Evolutionary conservation across 2,113 vertebrate species (phyloP).

Genomic region (Calyptommatus sinebrachiatus): DNA sequence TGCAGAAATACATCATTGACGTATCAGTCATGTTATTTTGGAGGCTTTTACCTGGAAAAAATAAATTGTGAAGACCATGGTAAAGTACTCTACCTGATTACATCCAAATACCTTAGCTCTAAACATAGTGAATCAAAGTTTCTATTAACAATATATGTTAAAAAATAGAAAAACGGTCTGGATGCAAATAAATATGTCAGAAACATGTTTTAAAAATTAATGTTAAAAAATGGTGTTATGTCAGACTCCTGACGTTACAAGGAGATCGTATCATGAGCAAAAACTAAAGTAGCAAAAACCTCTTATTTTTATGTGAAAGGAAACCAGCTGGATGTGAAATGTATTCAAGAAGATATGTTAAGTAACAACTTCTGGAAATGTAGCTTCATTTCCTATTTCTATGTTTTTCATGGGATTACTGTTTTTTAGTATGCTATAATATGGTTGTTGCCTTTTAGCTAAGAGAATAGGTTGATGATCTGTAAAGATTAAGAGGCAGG

Average conservation of each 20-base stretch:
- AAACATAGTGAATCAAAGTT: background rate
- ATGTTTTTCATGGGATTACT: slow-evolving; percentile 24
- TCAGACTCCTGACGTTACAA: fast-evolving
- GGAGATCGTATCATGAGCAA: background rate
- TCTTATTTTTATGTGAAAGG: slow-evolving; percentile 23
- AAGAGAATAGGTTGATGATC: slow-evolving; percentile 40
- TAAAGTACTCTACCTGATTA: background rate
- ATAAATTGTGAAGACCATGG: background rate
- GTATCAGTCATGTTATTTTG: background rate
- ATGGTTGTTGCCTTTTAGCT: slow-evolving; percentile 42
- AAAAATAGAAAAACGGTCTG: background rate
- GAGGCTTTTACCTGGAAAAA: fast-evolving
- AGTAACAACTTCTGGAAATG: slow-evolving; percentile 34
- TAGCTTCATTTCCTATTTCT: slow-evolving; percentile 15
- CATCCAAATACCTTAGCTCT: background rate
- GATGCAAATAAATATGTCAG: background rate
- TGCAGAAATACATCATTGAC: slow-evolving; percentile 17
- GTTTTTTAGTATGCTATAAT: slow-evolving; percentile 33
- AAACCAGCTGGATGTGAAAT: slow-evolving; percentile 26
- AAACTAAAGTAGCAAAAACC: background rate
- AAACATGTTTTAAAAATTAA: background rate
- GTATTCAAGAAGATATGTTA: slow-evolving; percentile 42
- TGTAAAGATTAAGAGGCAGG: slow-evolving; percentile 27
- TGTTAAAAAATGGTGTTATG: background rate
- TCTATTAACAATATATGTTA: background rate